Conservation (phyloP, 2,888 invertebrate genomes). For the Eilema caniola region DNA sequence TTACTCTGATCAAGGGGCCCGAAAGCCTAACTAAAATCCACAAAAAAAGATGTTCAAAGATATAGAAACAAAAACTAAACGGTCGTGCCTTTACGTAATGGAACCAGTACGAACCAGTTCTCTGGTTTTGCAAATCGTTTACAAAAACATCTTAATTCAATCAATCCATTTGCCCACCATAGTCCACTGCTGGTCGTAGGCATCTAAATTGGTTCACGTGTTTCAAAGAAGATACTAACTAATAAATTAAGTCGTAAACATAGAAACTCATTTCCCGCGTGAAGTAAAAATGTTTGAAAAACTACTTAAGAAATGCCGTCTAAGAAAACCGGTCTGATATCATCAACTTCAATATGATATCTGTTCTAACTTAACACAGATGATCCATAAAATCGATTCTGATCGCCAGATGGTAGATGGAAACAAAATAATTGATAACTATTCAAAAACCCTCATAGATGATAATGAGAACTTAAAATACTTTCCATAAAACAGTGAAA, state of each 20-base stretch:
- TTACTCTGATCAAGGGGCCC: constrained; percentile 2
- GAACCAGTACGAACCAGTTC: constrained; percentile 37
- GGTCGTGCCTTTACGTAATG: constrained; percentile 17
- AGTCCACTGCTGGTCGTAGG: too few species aligned
- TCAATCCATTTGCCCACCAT: too few species aligned
- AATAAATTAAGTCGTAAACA: constrained; percentile 20
- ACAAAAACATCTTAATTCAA: too few species aligned
- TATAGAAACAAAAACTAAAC: constrained; percentile 19
- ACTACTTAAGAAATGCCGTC: constrained; percentile 17
- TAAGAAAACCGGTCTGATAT: constrained; percentile 34
- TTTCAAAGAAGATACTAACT: constrained; percentile 23
- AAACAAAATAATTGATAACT: constrained; percentile 58
- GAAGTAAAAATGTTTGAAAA: constrained; percentile 24
- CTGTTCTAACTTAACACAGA: constrained; percentile 24
- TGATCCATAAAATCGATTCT: constrained; percentile 44
- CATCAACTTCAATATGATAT: constrained; percentile 23
- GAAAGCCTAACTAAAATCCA: constrained; percentile 16
- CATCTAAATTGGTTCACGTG: constrained; percentile 31
- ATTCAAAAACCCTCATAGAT: constrained; percentile 68
- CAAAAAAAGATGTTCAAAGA: constrained; percentile 15
- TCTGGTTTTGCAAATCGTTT: constrained; percentile 27
- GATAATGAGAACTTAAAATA: constrained; percentile 53
- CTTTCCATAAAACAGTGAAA: constrained; percentile 68
- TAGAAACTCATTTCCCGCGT: constrained; percentile 11
- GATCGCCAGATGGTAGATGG: constrained; percentile 51